Evolutionary conservation across 1,140 invertebrate genomes (phyloP).

Genomic region (Microvelia longipes): DNA sequence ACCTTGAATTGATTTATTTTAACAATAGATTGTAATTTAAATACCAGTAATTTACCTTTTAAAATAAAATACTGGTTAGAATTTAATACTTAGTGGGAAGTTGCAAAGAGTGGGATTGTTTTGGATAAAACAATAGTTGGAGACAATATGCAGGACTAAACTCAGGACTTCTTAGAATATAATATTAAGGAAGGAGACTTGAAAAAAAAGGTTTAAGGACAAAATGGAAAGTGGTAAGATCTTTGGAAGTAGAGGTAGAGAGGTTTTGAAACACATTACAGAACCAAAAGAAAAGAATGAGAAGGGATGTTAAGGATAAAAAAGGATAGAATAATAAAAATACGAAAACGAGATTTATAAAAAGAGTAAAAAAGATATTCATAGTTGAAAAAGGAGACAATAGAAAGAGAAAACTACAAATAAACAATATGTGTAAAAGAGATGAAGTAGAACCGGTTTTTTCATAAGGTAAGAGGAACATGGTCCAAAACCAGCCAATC

Average conservation of each 20-base stretch:
- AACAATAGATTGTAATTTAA: too few species aligned
- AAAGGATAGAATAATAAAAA: background rate
- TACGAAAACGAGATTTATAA: background rate
- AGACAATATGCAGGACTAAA: too few species aligned
- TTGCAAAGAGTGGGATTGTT: too few species aligned
- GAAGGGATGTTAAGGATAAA: too few species aligned
- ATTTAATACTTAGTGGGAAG: too few species aligned
- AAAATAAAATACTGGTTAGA: too few species aligned
- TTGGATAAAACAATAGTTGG: too few species aligned
- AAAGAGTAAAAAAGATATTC: background rate
- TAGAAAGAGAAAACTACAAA: background rate
- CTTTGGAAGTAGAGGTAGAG: background rate
- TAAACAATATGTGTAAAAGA: background rate
- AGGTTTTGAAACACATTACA: background rate
- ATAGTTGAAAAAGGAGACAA: background rate
- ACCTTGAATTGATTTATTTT: too few species aligned
- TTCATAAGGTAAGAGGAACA: background rate
- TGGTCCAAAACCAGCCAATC: background rate
- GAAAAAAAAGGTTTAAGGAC: background rate
- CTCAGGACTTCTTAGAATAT: background rate
- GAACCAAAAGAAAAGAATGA: background rate
- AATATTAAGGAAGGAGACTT: background rate
- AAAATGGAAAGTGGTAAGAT: background rate
- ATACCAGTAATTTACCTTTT: too few species aligned
- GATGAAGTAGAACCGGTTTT: background rate